Evolutionary conservation across 2,888 invertebrate species (phyloP).

Genomic region (Pristionchus maxplancki): DNA sequence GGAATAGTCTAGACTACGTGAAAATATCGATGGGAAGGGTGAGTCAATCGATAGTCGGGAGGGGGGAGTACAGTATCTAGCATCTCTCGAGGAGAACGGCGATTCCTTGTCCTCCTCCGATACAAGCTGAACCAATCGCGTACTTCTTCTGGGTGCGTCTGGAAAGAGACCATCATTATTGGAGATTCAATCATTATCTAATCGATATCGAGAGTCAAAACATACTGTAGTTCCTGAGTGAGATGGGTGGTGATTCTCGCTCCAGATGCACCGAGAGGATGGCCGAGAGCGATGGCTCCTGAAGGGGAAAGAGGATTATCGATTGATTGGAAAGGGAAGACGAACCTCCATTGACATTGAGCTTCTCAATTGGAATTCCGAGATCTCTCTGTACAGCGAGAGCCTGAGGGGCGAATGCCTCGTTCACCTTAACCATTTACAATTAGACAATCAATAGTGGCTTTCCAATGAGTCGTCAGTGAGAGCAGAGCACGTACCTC

Average conservation of each 20-base stretch:
- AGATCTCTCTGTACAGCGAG: constrained; percentile 92
- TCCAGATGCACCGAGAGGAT: constrained; percentile 75
- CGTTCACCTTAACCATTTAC: constrained; percentile 88
- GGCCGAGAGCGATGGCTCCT: constrained; percentile 75
- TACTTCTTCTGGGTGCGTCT: constrained; percentile 80
- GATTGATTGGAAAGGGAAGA: neutral
- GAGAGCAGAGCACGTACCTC: constrained; percentile 61
- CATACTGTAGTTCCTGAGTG: constrained; percentile 72
- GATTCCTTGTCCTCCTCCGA: constrained; percentile 98
- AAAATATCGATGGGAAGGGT: neutral
- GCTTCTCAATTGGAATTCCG: constrained; percentile 88
- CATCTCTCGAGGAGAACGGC: constrained; percentile 88
- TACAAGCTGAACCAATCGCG: constrained; percentile 95
- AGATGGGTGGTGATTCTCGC: constrained; percentile 74
- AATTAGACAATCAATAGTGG: no score
- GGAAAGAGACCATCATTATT: neutral
- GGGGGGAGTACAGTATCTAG: constrained; percentile 3
- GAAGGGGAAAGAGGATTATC: neutral
- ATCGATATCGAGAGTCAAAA: neutral
- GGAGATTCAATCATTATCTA: neutral
- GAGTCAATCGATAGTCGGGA: neutral
- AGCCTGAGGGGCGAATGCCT: constrained; percentile 96
- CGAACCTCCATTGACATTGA: constrained; percentile 86
- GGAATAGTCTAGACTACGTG: neutral
- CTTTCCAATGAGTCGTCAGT: no score